Base-by-base conservation (phyloP, 2,113 vertebrate species). In the Campylomormyrus tamandua region DNA sequence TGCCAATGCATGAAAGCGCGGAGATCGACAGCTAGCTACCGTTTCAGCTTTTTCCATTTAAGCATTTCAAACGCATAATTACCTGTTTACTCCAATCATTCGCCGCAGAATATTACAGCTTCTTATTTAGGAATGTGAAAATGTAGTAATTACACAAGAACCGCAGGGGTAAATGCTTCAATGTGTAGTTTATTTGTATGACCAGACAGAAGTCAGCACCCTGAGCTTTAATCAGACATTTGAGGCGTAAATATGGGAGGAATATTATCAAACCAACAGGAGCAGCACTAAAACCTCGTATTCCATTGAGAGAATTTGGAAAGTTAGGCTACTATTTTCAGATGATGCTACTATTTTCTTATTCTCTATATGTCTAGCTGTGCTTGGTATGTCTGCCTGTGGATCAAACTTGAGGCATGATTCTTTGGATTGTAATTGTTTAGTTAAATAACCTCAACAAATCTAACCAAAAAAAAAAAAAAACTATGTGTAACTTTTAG, bases 181-280 rank as follows among this genome's bases (percentile, higher is more conserved):
- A 88, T 92, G 90, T 90, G 88, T 89, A 39, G 92, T 80, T 91
- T 90, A 42, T 83, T 83, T 84, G 83, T 49, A 62, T 31, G 31
- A n/a, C 50, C 31, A 85, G 85, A 80, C 39, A 89, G 7, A 50
- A 84, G 80, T 92, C 91, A 95, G 95, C 90, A 91, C 94, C 93
- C 92, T 93, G 93, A 96, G 95, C 95, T 96, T 96, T 96, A 96
- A 96, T 94, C 91, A 93, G 94, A 95, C 92, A 94, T 92, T 90
- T 90, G 84, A 92, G 90, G 45, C 92, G 90, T 93, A 91, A 93
- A 90, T 91, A 91, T 50, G 21, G 24, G 89, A 93, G 92, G 88
- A 66, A 48, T 39, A 49, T 70, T 58, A 56, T 21, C 31, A 85
- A 94, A 92, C 91, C 83, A 91, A 84, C 90, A 87, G 90, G 90